phyloP scores from a whole-genome alignment of 1,140 invertebrate species.

The Episyrphus balteatus region DNA sequence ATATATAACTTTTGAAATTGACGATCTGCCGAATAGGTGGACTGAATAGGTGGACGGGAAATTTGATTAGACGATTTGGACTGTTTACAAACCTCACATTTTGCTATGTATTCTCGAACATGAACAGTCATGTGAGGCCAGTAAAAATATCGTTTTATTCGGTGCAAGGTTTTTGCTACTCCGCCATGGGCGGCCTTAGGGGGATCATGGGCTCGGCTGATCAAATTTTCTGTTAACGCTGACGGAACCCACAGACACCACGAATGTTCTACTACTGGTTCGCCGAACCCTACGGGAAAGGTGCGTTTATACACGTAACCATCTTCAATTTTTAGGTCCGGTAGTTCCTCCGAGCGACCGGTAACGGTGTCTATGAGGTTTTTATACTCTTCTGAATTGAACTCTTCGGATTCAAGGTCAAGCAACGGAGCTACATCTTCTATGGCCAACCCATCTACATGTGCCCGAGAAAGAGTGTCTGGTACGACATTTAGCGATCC shows the following conservation, averaged over 20 bases:
- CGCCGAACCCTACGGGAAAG: no score
- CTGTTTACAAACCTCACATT: neutral
- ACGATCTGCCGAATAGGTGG: no score
- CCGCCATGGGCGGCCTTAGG: neutral
- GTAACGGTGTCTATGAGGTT: no score
- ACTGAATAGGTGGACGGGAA: no score
- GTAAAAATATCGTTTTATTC: neutral
- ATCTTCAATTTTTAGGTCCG: neutral
- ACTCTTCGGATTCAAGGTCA: no score
- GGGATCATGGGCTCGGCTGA: neutral
- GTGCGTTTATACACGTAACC: neutral
- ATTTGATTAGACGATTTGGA: no score
- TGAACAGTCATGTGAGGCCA: neutral
- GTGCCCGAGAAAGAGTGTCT: no score
- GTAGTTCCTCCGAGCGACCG: no score
- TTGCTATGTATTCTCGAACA: neutral
- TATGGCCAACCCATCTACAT: neutral
- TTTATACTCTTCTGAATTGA: no score
- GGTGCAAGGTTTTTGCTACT: neutral
- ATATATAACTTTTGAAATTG: no score
- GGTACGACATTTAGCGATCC: conserved; percentile 15
- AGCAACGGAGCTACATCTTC: no score
- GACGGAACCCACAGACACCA: neutral
- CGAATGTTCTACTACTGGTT: no score
- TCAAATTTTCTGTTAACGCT: neutral